Base-by-base conservation (phyloP, 1,140 invertebrate species). In the Pentalonia nigronervosa region DNA sequence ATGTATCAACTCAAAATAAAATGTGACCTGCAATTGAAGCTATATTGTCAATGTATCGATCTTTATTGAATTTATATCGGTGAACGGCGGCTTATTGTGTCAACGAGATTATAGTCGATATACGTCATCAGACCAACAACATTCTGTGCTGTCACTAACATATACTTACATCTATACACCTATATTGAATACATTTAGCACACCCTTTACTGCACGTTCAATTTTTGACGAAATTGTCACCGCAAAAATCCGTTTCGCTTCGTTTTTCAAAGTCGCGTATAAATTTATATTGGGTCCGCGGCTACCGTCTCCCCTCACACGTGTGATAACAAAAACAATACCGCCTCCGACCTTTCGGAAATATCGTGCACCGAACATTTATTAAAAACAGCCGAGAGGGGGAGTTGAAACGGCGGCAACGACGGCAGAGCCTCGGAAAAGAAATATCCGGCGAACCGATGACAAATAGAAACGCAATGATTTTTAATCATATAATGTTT, bases 401-500 rank as follows among this genome's bases (percentile, higher is more conserved):
- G 90, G 41, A 53, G 88, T 21, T 0, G 53, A 4, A 9, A 23
- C n/a, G 50, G 60, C n/a, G 8, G 48, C 8, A 3, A 34, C 21
- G 23, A 11, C n/a, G n/a, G 20, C 11, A 50, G 87, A n/a, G 50
- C 14, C 34, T 81, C 20, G 76, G 48, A 53, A 83, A 86, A 56
- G 91, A 93, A 84, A 84, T 93, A 93, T 93, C 81, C 91, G 91
- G 91, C 34, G 91, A 93, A 56, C 91, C 81, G 76, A 93, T 93
- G 91, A 93, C 91, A 93, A 93, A 93, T 93, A 93, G 91, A 93
- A 83, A 41, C 91, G 91, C 91, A 93, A 93, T 93, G 91, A 93
- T 93, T 93, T 93, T 93, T 93, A 93, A 93, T 93, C 91, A 93
- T 86, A 93, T 93, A 93, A 84, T 86, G 91, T 93, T 93, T 84